Base-by-base conservation (phyloP, 2,888 invertebrate species). In the Eurytoma adleriae region DNA sequence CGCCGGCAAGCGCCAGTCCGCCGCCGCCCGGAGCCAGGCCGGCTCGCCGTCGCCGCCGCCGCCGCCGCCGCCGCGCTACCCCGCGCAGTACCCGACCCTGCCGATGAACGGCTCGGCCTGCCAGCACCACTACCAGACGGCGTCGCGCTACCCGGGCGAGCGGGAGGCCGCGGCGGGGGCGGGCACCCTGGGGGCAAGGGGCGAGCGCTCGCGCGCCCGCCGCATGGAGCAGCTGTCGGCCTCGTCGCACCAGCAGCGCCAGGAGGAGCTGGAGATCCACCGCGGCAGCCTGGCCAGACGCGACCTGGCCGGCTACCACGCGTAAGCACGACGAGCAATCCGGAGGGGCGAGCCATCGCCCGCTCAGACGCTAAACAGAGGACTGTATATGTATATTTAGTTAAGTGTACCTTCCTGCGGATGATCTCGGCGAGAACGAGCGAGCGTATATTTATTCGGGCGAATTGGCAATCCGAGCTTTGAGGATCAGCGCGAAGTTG, bases 51-150 rank as follows among this genome's bases (percentile, higher is more conserved):
- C 83, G 50, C 83, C 87, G 13, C 83, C 81, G 2, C 83, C 83
- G 1, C 86, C 88, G 20, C 73, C 88, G 0, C 89, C 89, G 7
- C 85, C 89, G 3, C 85, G 89, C 54, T 87, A 86, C 30, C 84
- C 83, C 76, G 88, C 87, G 18, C 85, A 86, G 18, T 90, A 90
- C 64, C 90, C 90, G 10, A 90, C 90, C 1, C 83, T 90, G 81
- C 89, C 90, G 30, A 86, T 89, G 52, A 90, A 90, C 54, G 88
- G 89, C 83, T 87, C 84, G 24, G 79, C 86, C 27, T 86, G 88
- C 69, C 89, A 89, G 77, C 85, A 87, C 59, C 88, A 89, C 78
- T 85, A 87, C 59, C 88, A 89, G 78, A 88, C 88, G 87, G 74
- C 89, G 88, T n/a, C 84, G 72, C 77, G 73, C 24, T 81, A 86